Base-by-base conservation (phyloP, 2,113 vertebrate genomes). In the Copsychus sechellarum region DNA sequence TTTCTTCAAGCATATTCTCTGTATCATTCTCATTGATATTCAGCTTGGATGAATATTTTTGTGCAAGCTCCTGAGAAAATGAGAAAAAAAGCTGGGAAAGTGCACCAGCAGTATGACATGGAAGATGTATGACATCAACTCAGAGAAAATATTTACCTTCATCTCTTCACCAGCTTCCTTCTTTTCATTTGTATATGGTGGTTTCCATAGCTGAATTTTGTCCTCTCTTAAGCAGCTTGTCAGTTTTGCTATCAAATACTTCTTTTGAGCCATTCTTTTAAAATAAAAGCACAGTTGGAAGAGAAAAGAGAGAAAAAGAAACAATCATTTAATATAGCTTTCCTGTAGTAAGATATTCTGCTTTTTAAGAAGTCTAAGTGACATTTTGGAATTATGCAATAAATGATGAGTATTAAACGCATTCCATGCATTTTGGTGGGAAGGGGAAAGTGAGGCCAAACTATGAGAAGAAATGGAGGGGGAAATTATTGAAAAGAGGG, bases 201-300 rank as follows among this genome's bases (percentile, higher is more conserved):
- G 98, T 40, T 98, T 99, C 99, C 99, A 99, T 11, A 99, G 98
- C 61, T 98, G 98, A 97, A 99, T 98, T 91, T 97, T 98, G 73
- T 99, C 98, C 93, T 98, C 98, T 96, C 98, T 98, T 91, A 99
- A 96, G 94, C 97, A 98, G 25, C 96, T 97, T 88, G 98, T 99
- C 92, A 99, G 87, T 96, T 99, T 99, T 26, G 98, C 97, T 97
- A 98, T 98, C 61, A 98, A 96, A 83, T 99, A 98, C 29, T 98
- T 98, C 95, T 98, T 98, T 81, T 99, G 98, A 0, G 98, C 97
- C 99, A 99, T 99, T 84, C 97, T 81, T 97, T 72, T 26, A 81
- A 96, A 96, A 81, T 9, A 94, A 95, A 96, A 96, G 9, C n/a
- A 90, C 26, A 83, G 25, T 15, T 8, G 56, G 60, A 80, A 54